These are phyloP conservation scores for Halictus ligatus DNA, from an alignment of 2,888 invertebrate genomes.

Conservation along the genomic window DNA sequence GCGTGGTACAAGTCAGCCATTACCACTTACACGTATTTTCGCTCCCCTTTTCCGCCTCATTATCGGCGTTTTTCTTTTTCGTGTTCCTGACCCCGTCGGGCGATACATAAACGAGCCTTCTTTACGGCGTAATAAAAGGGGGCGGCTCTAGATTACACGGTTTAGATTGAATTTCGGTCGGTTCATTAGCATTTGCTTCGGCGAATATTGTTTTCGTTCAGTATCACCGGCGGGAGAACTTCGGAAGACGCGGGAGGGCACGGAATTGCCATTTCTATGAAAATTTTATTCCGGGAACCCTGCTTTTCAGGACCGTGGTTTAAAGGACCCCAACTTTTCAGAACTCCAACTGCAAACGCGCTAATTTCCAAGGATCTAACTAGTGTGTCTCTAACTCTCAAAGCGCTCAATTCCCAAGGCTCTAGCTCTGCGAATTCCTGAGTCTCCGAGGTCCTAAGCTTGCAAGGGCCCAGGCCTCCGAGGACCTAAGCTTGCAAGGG, in stretches of 20 bases:
- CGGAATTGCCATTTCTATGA: constrained; percentile 1
- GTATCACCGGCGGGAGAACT: background rate
- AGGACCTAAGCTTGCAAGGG: no score
- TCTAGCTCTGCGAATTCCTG: background rate
- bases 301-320: background rate
- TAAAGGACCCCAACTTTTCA: background rate
- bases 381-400: background rate
- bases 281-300: background rate
- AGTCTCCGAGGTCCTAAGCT: background rate
- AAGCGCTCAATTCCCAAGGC: background rate
- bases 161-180: constrained; percentile 12
- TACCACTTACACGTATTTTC: constrained; percentile 57
- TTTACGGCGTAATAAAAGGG: constrained; percentile 18
- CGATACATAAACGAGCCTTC: constrained; percentile 28
- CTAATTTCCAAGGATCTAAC: background rate
- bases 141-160: constrained; percentile 13
- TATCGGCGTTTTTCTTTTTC: constrained; percentile 39
- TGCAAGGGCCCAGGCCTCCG: background rate
- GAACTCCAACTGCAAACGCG: background rate
- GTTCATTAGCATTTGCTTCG: background rate
- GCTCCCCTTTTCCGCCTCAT: constrained; percentile 51
- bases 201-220: background rate
- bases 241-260: background rate
- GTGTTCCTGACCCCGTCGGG: constrained; percentile 1
- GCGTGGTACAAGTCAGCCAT: constrained; percentile 52